Conservation (phyloP, 1,140 invertebrate species). For the Drosophila pseudoobscura region DNA sequence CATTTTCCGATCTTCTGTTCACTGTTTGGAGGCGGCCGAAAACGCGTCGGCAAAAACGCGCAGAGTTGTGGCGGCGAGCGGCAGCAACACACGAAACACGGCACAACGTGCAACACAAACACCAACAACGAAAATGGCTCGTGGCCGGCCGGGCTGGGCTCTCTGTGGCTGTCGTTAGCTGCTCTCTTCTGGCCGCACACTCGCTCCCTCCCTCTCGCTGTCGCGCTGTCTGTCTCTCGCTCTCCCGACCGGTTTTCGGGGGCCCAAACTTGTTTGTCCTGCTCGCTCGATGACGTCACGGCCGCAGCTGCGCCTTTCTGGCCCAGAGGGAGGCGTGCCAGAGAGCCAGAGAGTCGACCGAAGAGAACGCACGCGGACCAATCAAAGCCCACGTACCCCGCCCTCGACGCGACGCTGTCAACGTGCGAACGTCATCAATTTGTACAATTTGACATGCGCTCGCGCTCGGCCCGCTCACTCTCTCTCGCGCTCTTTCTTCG, state of each 20-base stretch:
- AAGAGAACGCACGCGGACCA: constrained; percentile 27
- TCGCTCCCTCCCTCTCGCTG: constrained; percentile 6
- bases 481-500: constrained; percentile 6
- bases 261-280: constrained; percentile 57
- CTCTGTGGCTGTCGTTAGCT: constrained; percentile 6
- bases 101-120: constrained; percentile 74
- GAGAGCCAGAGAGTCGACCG: not conserved
- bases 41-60: constrained; percentile 72
- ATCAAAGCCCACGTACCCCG: constrained; percentile 20
- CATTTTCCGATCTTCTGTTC: constrained; percentile 18
- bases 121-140: constrained; percentile 64
- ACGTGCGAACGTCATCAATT: constrained; percentile 80
- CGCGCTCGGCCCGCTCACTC: constrained; percentile 17
- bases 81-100: constrained; percentile 42
- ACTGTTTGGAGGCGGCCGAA: constrained; percentile 38
- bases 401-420: constrained; percentile 58
- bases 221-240: constrained; percentile 5
- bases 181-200: not conserved
- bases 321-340: constrained; percentile 54
- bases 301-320: constrained; percentile 52
- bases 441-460: constrained; percentile 80
- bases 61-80: constrained; percentile 9
- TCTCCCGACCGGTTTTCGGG: constrained; percentile 52
- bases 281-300: constrained; percentile 57
- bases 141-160: constrained; percentile 18